Conservation (phyloP, 1,140 invertebrate genomes). For the Pristionchus pacificus region DNA sequence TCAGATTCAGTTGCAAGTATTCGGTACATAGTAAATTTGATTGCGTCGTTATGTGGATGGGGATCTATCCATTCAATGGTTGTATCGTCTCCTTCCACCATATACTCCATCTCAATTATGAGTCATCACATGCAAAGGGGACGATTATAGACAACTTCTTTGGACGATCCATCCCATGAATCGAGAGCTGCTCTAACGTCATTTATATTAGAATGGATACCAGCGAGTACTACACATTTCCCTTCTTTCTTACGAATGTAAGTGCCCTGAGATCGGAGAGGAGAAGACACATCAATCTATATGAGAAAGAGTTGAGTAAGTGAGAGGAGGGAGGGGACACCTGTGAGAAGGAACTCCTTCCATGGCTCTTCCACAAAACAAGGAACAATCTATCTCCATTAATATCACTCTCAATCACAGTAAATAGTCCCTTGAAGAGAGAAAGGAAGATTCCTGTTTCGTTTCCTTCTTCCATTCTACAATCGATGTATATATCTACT, state of each 20-base stretch:
- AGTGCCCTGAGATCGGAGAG: not conserved
- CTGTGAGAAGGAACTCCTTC: no score
- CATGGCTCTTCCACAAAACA: no score
- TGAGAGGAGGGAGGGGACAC: no score
- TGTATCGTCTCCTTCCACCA: slow-evolving; percentile 6
- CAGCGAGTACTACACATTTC: not conserved
- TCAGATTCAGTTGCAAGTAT: slow-evolving; percentile 24
- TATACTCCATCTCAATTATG: not conserved
- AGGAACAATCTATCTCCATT: no score
- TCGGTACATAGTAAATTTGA: slow-evolving; percentile 14
- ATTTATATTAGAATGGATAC: not conserved
- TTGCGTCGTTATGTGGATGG: not conserved
- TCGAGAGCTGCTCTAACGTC: not conserved
- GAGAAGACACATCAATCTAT: not conserved
- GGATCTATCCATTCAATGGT: slow-evolving; percentile 6
- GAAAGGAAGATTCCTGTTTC: not conserved
- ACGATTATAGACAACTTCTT: not conserved
- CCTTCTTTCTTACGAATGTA: slow-evolving; percentile 4
- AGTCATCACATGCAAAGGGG: not conserved
- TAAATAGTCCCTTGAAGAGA: not conserved
- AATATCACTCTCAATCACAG: no score
- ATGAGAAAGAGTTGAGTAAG: no score
- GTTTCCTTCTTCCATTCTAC: not conserved
- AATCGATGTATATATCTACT: no score
- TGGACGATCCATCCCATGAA: not conserved